Conservation (phyloP, 2,797 vertebrate species). For the Cuculus canorus region DNA sequence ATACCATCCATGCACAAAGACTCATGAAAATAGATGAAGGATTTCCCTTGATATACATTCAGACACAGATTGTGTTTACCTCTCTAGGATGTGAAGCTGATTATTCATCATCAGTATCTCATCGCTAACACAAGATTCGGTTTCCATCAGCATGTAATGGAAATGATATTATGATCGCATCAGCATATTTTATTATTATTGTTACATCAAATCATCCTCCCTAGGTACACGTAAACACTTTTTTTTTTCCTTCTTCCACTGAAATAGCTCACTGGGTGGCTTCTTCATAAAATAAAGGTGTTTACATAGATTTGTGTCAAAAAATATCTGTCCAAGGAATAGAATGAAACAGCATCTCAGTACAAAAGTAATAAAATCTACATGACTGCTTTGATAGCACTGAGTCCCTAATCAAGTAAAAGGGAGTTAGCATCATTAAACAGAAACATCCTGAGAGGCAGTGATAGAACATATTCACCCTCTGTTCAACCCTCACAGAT, state of each 20-base stretch:
- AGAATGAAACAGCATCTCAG: neutral
- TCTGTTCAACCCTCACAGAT: neutral
- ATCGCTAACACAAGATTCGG: neutral
- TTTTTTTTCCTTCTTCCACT: neutral
- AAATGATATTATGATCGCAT: neutral
- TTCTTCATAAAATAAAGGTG: slow-evolving; percentile 18
- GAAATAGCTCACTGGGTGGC: neutral
- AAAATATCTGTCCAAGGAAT: neutral
- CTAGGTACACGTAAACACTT: neutral
- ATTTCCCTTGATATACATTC: slow-evolving; percentile 36
- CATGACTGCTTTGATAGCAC: slow-evolving; percentile 13
- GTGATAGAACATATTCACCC: neutral
- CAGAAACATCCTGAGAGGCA: neutral
- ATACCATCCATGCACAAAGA: neutral
- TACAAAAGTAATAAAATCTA: slow-evolving; percentile 34
- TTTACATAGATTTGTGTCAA: neutral
- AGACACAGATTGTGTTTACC: slow-evolving; percentile 29
- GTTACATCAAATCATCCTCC: slow-evolving; percentile 26
- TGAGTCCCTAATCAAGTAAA: slow-evolving; percentile 28
- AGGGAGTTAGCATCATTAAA: slow-evolving; percentile 23
- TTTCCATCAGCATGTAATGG: neutral
- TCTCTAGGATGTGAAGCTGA: slow-evolving; percentile 6
- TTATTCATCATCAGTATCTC: slow-evolving; percentile 57
- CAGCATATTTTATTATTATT: slow-evolving; percentile 40
- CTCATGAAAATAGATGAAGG: slow-evolving; percentile 38